Percentiles rank a stretch among this genome's conserved stretches.
Evolutionary conservation across 2,888 invertebrate genomes (phyloP).

Genomic region (Eupithecia pulchellata): DNA sequence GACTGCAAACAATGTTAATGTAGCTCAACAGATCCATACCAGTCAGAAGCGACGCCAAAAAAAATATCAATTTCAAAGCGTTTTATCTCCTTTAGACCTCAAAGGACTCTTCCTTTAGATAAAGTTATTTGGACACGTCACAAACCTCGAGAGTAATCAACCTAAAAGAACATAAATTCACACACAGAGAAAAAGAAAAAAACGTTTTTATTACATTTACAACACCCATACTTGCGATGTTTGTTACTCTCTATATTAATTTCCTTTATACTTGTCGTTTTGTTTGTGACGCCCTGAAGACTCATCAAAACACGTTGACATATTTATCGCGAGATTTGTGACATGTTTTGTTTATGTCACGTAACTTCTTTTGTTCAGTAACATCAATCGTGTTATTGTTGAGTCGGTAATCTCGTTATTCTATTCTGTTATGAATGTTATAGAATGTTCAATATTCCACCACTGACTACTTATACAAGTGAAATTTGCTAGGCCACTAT

Average conservation of each 20-base stretch:
- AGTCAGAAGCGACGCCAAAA: too few species aligned
- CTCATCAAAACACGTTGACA: slow-evolving; percentile 31
- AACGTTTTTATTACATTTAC: background rate
- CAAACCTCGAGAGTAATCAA: too few species aligned
- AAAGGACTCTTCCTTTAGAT: too few species aligned
- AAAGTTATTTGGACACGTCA: too few species aligned
- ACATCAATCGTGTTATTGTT: background rate
- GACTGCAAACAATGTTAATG: too few species aligned
- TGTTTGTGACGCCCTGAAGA: slow-evolving; percentile 26
- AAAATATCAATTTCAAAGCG: too few species aligned
- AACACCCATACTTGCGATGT: background rate
- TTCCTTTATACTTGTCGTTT: slow-evolving; percentile 30
- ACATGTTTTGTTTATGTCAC: slow-evolving; percentile 3
- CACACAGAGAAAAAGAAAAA: background rate
- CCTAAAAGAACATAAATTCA: too few species aligned
- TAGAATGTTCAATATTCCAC: background rate
- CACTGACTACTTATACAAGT: background rate
- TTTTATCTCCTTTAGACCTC: too few species aligned
- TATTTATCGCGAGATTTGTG: slow-evolving; percentile 27
- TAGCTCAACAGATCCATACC: too few species aligned
- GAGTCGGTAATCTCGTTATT: background rate
- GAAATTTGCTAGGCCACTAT: background rate
- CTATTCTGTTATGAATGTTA: background rate
- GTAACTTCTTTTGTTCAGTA: slow-evolving; percentile 2
- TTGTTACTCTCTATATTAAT: slow-evolving; percentile 24